These are phyloP conservation scores for Philereme transversata DNA, from an alignment of 2,888 invertebrate species.

Conservation along the genomic window DNA sequence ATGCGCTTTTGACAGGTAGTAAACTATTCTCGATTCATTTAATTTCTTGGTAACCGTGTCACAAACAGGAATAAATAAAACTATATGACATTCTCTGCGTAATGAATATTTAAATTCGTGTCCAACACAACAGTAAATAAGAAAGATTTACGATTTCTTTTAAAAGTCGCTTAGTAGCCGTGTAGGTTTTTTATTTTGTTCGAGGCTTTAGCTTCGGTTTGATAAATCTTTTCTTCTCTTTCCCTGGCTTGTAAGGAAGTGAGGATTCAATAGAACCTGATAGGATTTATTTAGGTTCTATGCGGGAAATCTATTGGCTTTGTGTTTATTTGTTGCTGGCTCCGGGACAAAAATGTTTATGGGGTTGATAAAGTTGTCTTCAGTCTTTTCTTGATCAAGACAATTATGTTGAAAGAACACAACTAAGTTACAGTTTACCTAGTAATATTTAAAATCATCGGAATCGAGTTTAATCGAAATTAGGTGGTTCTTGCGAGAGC, in stretches of 20 bases:
- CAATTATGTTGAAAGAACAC: too few species aligned
- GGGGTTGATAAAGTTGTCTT: too few species aligned
- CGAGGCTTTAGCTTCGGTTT: slow-evolving; percentile 27
- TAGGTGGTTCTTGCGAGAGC: too few species aligned
- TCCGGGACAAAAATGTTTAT: too few species aligned
- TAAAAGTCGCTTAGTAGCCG: slow-evolving; percentile 25
- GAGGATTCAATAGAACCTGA: slow-evolving; percentile 33
- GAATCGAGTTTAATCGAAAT: too few species aligned
- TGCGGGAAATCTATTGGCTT: slow-evolving; percentile 15
- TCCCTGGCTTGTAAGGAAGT: slow-evolving; percentile 30
- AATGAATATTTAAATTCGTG: slow-evolving; percentile 17
- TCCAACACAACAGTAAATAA: slow-evolving; percentile 20
- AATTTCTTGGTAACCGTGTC: too few species aligned
- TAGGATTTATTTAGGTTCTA: slow-evolving; percentile 29
- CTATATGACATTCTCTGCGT: neutral
- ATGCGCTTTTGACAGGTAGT: slow-evolving; percentile 21
- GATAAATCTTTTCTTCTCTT: slow-evolving; percentile 35
- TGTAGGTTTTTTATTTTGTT: slow-evolving; percentile 13
- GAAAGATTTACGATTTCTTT: slow-evolving; percentile 14
- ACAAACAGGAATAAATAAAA: slow-evolving; percentile 2
- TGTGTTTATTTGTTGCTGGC: slow-evolving; percentile 17
- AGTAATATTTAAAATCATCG: too few species aligned
- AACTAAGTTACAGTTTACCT: too few species aligned
- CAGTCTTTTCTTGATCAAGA: too few species aligned
- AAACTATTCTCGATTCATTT: neutral